phyloP scores from a whole-genome alignment of 2,797 vertebrate species.

The Trichosurus vulpecula region DNA sequence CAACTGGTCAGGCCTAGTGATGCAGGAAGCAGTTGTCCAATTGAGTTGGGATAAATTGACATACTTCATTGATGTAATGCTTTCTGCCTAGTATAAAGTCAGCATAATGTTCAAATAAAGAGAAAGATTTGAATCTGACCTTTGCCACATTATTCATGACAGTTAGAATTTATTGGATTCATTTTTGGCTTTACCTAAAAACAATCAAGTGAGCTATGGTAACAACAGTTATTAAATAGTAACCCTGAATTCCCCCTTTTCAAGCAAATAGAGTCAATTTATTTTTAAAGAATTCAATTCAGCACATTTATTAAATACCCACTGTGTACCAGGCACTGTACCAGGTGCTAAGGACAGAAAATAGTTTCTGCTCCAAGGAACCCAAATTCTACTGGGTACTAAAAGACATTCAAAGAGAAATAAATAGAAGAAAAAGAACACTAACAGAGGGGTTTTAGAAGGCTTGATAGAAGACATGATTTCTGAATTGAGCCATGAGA shows the following conservation, averaged over 20 bases:
- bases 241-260: slow-evolving; percentile 40
- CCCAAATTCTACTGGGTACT: neutral
- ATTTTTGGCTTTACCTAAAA: slow-evolving; percentile 12
- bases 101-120: neutral
- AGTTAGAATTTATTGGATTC: neutral
- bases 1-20: neutral
- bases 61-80: neutral
- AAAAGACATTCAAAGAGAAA: neutral
- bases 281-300: neutral
- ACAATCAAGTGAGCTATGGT: slow-evolving; percentile 19
- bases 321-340: neutral
- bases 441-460: neutral
- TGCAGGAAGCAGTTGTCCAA: neutral
- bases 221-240: neutral
- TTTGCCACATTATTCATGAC: slow-evolving; percentile 19
- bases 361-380: neutral
- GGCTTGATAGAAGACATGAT: neutral
- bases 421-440: neutral
- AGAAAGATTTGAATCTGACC: slow-evolving; percentile 8
- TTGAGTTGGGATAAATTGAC: neutral
- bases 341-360: neutral
- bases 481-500: neutral
- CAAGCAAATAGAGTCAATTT: neutral
- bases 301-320: neutral
- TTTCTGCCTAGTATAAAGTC: slow-evolving; percentile 15